Evolutionary conservation across 2,113 vertebrate species (phyloP), one percentile per base, ranked within the genome.

Genomic region (Pelobates fuscus): DNA sequence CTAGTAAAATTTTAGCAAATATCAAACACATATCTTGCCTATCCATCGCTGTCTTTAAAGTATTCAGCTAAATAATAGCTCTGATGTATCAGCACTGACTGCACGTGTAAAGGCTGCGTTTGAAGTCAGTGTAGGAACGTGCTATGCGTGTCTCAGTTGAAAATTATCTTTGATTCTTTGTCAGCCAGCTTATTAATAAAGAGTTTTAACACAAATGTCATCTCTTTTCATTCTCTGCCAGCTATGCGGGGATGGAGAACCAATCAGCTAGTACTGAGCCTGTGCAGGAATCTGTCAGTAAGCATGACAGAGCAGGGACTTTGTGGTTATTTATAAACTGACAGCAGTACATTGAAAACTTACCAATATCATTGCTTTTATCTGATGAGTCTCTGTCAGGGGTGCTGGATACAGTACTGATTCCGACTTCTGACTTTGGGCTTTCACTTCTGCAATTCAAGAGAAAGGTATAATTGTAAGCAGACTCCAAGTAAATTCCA

Each of bases 361-460:
- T 92, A 98, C 95, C 96, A 1, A 94, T 84, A 87, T 95, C 94
- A 88, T 93, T 91, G 89, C 91, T 92, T 91, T 92, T 94, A 83
- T 98, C 96, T 71, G 91, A 91, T 80, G 89, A 87, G 80, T 94
- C 92, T 83, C 90, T 91, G 82, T 98, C 95, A 80, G 93, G 88
- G 75, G 93, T 86, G 79, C 88, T 37, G 11, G 89, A 77, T 21
- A 86, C 80, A 0, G 89, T 81, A 86, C 85, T 86, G 83, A 90
- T 86, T 84, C 87, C 87, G 80, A 92, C 86, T 74, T 98, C 95
- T 81, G 94, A 92, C 88, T 94, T 98, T 78, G 94, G 89, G 91
- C 93, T 92, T 82, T 98, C 96, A 84, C 88, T 91, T 91, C 96
- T 98, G 90, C 80, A 77, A 86, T 89, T 83, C 84, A 89, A 89